Evolutionary conservation across 1,140 invertebrate genomes (phyloP).

Genomic region (Chelonus insularis): DNA sequence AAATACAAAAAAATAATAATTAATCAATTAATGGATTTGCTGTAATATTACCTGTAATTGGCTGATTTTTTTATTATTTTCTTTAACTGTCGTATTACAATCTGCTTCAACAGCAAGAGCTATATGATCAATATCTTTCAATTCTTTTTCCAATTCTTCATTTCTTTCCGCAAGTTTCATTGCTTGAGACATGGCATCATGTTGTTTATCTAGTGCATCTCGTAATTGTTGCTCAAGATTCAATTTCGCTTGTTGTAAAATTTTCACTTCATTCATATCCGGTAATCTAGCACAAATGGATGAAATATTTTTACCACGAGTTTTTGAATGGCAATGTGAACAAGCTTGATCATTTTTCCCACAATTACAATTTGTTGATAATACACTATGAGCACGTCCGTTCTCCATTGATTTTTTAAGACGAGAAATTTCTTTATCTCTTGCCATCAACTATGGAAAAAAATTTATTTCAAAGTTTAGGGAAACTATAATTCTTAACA

Average conservation of each 20-base stretch:
- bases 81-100: conserved; percentile 55
- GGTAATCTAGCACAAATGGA: conserved; percentile 36
- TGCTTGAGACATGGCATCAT: conserved; percentile 73
- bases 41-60: conserved; percentile 48
- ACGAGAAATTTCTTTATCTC: conserved; percentile 68
- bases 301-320: not conserved
- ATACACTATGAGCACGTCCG: conserved; percentile 62
- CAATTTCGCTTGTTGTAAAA: conserved; percentile 61
- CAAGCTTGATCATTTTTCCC: conserved; percentile 54
- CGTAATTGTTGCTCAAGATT: conserved; percentile 65
- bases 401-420: conserved; percentile 67
- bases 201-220: conserved; percentile 68
- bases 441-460: conserved; percentile 42
- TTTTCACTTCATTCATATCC: conserved; percentile 56
- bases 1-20: conserved; percentile 11
- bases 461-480: no score
- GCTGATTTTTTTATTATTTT: conserved; percentile 50
- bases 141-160: conserved; percentile 67
- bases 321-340: conserved; percentile 11
- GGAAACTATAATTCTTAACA: no score
- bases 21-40: not conserved
- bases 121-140: conserved; percentile 69
- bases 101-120: conserved; percentile 71
- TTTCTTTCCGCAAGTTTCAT: conserved; percentile 70
- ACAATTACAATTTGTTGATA: conserved; percentile 64